These are phyloP conservation scores for Limnephilus lunatus DNA, from an alignment of 2,888 invertebrate genomes.

Conservation along the genomic window DNA sequence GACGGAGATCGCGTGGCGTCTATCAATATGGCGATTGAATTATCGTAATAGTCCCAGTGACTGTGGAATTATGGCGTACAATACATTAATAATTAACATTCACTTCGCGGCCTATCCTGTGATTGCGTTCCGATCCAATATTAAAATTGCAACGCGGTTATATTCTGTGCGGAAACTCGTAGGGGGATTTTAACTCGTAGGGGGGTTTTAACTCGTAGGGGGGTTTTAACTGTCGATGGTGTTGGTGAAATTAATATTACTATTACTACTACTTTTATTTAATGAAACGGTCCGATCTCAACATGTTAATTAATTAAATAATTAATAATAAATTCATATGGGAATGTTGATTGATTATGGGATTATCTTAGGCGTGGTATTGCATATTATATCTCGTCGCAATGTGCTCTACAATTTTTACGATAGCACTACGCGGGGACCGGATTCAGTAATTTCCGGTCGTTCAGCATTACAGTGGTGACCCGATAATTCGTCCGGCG, in stretches of 20 bases:
- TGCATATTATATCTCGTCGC: too few relatives aligned
- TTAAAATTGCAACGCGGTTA: slow-evolving; percentile 11
- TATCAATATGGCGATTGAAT: slow-evolving; percentile 37
- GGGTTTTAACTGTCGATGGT: background rate
- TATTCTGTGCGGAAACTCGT: background rate
- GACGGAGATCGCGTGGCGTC: slow-evolving; percentile 2
- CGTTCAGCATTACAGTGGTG: too few relatives aligned
- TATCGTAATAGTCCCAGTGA: slow-evolving; percentile 13
- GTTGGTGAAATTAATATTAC: background rate
- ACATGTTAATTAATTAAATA: background rate
- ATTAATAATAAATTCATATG: too few relatives aligned
- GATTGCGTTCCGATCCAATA: slow-evolving; percentile 42
- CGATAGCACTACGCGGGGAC: too few relatives aligned
- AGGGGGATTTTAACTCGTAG: background rate
- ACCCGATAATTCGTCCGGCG: too few relatives aligned
- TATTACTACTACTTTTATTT: background rate
- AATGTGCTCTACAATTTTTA: too few relatives aligned
- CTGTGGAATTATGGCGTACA: slow-evolving; percentile 32
- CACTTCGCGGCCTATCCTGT: slow-evolving; percentile 11
- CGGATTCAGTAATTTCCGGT: too few relatives aligned
- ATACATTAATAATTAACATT: slow-evolving; percentile 50
- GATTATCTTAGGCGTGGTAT: too few relatives aligned
- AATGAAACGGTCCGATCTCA: background rate
- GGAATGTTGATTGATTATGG: too few relatives aligned
- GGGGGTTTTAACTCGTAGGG: background rate